phyloP scores from a whole-genome alignment of 2,888 invertebrate species.

The Eucera pruinosa region DNA sequence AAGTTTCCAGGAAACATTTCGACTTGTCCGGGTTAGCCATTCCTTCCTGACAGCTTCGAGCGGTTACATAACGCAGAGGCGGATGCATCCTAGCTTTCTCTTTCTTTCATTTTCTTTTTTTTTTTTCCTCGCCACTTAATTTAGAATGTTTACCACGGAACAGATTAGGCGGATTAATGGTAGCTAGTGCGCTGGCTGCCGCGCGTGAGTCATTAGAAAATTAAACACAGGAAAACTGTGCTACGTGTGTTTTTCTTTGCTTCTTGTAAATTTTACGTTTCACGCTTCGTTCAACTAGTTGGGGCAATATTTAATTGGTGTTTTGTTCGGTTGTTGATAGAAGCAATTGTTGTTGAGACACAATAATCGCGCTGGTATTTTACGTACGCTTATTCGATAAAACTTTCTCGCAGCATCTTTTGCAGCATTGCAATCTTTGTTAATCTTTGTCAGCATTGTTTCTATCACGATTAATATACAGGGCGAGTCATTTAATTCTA shows the following conservation, averaged over 20 bases:
- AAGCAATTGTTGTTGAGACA: no score
- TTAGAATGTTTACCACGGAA: slow-evolving; percentile 32
- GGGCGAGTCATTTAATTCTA: no score
- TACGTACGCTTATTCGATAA: no score
- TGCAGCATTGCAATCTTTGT: no score
- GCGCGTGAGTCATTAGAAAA: background rate
- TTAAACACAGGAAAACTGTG: background rate
- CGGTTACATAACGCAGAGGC: slow-evolving; percentile 64
- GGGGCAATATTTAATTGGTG: no score
- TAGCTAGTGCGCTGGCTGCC: background rate
- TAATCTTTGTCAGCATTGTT: no score
- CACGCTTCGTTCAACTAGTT: no score
- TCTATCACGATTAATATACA: no score
- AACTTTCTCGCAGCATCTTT: no score
- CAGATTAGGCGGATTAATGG: slow-evolving; percentile 7
- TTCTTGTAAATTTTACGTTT: background rate
- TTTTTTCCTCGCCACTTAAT: slow-evolving; percentile 4
- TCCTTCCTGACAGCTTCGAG: slow-evolving; percentile 31
- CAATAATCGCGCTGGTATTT: no score
- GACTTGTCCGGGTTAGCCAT: slow-evolving; percentile 40
- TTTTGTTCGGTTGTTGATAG: no score
- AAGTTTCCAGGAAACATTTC: slow-evolving; percentile 50
- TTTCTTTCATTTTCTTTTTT: slow-evolving; percentile 23
- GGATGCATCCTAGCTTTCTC: slow-evolving; percentile 52
- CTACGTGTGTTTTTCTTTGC: background rate